Evolutionary conservation across 2,888 invertebrate genomes (phyloP).

Genomic region (Gisinianus flammeolus): DNA sequence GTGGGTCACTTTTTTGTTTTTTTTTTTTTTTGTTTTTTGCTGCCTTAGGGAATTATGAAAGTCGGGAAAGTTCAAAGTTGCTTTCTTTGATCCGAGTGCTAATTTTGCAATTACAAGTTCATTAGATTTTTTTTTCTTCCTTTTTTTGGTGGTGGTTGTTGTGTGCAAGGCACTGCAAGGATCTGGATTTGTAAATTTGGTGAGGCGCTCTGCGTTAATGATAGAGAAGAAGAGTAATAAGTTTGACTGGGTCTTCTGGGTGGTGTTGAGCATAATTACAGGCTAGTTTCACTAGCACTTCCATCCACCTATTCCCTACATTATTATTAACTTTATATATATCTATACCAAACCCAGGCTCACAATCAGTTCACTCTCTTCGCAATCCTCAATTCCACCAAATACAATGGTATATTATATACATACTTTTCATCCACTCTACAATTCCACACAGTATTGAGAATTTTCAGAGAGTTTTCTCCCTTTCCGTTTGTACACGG

Average conservation of each 20-base stretch:
- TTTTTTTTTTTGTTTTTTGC: too few relatives aligned
- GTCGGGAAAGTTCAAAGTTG: too few relatives aligned
- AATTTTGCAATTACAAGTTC: slow-evolving; percentile 56
- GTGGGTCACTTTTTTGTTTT: too few relatives aligned
- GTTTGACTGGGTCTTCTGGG: slow-evolving; percentile 54
- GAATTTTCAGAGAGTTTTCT: too few relatives aligned
- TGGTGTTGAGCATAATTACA: slow-evolving; percentile 58
- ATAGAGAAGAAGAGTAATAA: slow-evolving; percentile 52
- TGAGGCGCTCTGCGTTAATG: slow-evolving; percentile 51
- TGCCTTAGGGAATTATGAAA: too few relatives aligned
- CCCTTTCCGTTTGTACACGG: neutral
- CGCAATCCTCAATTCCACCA: neutral
- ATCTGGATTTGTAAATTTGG: slow-evolving; percentile 12
- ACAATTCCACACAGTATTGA: neutral
- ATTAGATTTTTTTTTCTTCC: slow-evolving; percentile 50
- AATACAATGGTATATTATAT: neutral
- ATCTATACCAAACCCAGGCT: too few relatives aligned
- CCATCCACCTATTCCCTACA: neutral
- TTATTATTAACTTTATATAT: neutral
- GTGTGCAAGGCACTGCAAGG: too few relatives aligned
- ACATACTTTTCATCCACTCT: neutral
- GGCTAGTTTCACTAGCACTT: slow-evolving; percentile 17
- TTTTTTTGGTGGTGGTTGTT: too few relatives aligned
- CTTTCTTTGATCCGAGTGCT: slow-evolving; percentile 28
- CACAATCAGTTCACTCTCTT: neutral